Evolutionary conservation across 64 coral and sea anemone species (phyloP), one percentile per base, ranked within the genome.

Genomic region (Dendrophyllia cribrosa): DNA sequence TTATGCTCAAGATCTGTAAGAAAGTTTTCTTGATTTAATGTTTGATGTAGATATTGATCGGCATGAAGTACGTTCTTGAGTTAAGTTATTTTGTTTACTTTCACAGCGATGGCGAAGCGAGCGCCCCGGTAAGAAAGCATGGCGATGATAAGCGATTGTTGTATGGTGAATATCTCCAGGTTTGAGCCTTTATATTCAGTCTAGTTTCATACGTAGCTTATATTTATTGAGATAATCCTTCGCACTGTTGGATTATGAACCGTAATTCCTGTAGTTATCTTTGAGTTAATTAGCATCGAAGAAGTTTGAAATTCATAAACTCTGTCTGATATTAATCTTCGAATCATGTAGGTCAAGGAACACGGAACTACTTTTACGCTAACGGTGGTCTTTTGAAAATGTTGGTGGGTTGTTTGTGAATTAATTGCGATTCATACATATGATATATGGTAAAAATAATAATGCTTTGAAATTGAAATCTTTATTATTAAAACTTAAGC

Each of bases 121-220:
- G 12, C 11, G 13, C 22, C 10, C 25, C 66, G 21, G 22, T 16
- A 4, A 8, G 13, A 19, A 34, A 43, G 58, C 10, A 52, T 87
- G 71, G 43, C 25, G 76, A 91, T 22, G 89, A 83, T 13, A 72
- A 75, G 25, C 78, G 17, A 26, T 67, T 91, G 9, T 73, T 26
- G 45, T 91, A 91, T 55, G 15, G 66, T 4, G 89, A 91, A 5
- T 91, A 91, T 63, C 79, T 91, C 9, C 64, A 91, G 79, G 89
- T 91, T 43, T 22, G 87, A 50, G 56, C 14, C 8, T 8, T 34
- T 0, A 21, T 47, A 34, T 34, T 2, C 16, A 69, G 10, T 51
- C 44, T 46, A 22, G 19, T 25, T 20, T 16, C 2, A 3, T 34
- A 22, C 24, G 7, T 79, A 5, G 19, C 8, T 7, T 71, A 5